Evolutionary conservation across 2,113 vertebrate species (phyloP).

Genomic region (Sardina pilchardus): DNA sequence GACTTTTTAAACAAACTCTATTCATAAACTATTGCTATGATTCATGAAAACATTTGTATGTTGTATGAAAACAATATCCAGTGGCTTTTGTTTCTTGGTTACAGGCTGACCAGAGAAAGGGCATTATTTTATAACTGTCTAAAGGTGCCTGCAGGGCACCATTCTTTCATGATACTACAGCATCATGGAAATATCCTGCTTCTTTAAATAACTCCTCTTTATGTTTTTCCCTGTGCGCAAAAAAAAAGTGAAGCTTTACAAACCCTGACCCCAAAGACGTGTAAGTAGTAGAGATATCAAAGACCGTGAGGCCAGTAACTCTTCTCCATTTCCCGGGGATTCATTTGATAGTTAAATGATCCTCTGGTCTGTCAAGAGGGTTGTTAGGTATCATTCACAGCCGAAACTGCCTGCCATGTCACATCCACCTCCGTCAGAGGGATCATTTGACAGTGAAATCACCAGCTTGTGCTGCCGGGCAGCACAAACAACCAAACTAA

Average conservation of each 20-base stretch:
- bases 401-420: neutral
- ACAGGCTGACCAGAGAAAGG: neutral
- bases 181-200: neutral
- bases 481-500: constrained; percentile 24
- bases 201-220: neutral
- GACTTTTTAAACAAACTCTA: neutral
- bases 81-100: neutral
- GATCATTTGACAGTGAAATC: constrained; percentile 44
- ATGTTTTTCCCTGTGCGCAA: neutral
- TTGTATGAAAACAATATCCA: neutral
- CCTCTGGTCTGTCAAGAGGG: neutral
- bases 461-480: constrained; percentile 7
- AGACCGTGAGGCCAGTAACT: neutral
- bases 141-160: neutral
- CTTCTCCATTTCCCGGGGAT: constrained; percentile 24
- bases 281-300: neutral
- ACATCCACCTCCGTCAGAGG: constrained; percentile 7
- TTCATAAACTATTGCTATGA: neutral
- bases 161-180: neutral
- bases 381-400: constrained; percentile 11
- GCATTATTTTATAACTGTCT: neutral
- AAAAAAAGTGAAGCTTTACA: neutral
- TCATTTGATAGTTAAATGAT: constrained; percentile 46
- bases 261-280: neutral
- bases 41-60: too few species aligned